Conservation (phyloP, 2,113 vertebrate species). For the Phylloscopus whistleri region DNA sequence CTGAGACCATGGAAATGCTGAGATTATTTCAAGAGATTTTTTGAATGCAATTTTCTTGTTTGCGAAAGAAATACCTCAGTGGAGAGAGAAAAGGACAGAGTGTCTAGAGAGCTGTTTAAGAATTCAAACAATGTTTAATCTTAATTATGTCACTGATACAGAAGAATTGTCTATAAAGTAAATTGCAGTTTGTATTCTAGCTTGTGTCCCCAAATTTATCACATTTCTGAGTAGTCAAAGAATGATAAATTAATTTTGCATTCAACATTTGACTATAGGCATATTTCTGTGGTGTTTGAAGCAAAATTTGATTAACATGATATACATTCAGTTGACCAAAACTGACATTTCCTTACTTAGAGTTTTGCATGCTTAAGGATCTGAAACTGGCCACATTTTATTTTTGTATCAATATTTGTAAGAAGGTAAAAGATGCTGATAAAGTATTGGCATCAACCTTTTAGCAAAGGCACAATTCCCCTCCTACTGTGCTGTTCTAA, state of each 20-base stretch:
- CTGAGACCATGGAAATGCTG: not conserved
- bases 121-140: not conserved
- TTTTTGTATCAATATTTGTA: not conserved
- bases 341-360: not conserved
- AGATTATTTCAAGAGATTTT: not conserved
- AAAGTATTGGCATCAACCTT: not conserved
- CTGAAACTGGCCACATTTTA: not conserved
- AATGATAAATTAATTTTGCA: not conserved
- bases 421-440: not conserved
- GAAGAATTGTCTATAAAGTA: not conserved
- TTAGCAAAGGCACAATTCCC: not conserved
- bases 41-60: not conserved
- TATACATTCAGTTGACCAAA: not conserved
- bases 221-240: not conserved
- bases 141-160: not conserved
- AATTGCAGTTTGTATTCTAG: not conserved
- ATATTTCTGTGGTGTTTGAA: not conserved
- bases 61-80: not conserved
- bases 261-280: not conserved
- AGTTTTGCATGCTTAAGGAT: not conserved
- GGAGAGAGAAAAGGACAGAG: not conserved
- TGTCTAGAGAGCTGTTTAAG: not conserved
- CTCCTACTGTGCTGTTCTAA: not conserved
- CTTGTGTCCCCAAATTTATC: not conserved
- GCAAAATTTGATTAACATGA: not conserved